phyloP scores from a whole-genome alignment of 2,797 vertebrate species.

The Oceanodroma leucorhoa region DNA sequence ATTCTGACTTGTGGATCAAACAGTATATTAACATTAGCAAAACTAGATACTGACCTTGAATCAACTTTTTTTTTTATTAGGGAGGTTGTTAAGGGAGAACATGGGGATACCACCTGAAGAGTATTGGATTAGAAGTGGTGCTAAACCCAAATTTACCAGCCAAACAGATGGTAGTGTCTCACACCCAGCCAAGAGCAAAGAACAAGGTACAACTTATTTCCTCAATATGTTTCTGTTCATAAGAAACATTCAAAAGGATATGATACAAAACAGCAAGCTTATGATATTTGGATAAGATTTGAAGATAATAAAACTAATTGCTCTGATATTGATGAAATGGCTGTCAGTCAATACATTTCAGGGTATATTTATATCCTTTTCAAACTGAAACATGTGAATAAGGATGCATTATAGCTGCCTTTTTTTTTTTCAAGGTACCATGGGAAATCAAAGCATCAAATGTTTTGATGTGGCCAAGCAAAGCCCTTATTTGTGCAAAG shows the following conservation, averaged over 20 bases:
- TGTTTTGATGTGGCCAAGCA: not conserved
- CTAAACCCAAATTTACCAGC: slow-evolving; percentile 65
- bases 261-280: not conserved
- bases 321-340: not conserved
- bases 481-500: not conserved
- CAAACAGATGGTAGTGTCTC: not conserved
- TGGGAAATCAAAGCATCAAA: not conserved
- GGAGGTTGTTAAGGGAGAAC: slow-evolving; percentile 57
- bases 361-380: not conserved
- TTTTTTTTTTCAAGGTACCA: not conserved
- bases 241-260: not conserved
- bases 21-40: not conserved
- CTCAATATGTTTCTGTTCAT: not conserved
- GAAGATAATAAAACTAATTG: not conserved
- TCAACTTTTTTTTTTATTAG: slow-evolving; percentile 13
- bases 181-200: slow-evolving; percentile 32
- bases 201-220: slow-evolving; percentile 55
- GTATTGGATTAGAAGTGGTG: slow-evolving; percentile 73
- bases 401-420: not conserved
- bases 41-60: not conserved
- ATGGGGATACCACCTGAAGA: slow-evolving; percentile 57
- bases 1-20: not conserved
- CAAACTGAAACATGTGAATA: not conserved
- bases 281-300: not conserved
- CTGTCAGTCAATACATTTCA: not conserved